Percentiles rank a stretch among this genome's conserved stretches.
Conservation (phyloP, 2,113 vertebrate genomes). For the Poeciliopsis retropinna region DNA sequence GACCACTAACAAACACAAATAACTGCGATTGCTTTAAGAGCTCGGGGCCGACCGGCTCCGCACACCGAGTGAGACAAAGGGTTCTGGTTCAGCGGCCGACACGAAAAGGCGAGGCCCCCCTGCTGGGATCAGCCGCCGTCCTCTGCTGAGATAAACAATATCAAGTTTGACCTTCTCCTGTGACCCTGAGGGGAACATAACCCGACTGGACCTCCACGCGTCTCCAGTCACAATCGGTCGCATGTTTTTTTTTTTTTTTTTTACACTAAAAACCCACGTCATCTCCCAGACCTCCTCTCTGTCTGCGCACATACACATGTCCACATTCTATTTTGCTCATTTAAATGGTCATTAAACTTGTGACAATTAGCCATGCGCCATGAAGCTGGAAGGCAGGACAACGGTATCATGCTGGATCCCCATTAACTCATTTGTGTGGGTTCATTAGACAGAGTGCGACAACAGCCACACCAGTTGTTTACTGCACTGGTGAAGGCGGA, state of each 20-base stretch:
- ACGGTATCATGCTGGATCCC: conserved; percentile 60
- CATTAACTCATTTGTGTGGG: conserved; percentile 69
- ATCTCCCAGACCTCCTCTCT: conserved; percentile 27
- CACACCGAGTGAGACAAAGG: conserved; percentile 60
- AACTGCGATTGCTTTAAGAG: conserved; percentile 58
- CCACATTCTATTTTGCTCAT: conserved; percentile 66
- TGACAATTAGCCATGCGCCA: conserved; percentile 74
- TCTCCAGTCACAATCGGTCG: too few relatives aligned
- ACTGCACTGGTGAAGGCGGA: conserved; percentile 29
- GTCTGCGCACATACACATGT: conserved; percentile 56
- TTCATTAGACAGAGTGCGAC: conserved; percentile 68
- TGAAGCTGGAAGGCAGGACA: conserved; percentile 74
- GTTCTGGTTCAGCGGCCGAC: conserved; percentile 53
- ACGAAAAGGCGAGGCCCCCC: conserved; percentile 35
- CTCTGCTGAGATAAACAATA: conserved; percentile 29
- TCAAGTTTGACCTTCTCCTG: conserved; percentile 15
- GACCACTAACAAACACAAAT: conserved; percentile 72
- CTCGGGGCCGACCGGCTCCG: conserved; percentile 59
- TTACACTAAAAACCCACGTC: not conserved
- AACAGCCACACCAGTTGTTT: conserved; percentile 45
- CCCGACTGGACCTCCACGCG: too few relatives aligned
- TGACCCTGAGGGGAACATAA: conserved; percentile 14
- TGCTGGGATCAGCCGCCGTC: conserved; percentile 37
- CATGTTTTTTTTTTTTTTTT: not conserved
- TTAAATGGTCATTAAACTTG: conserved; percentile 70